Base-by-base conservation (phyloP, 1,140 invertebrate genomes). In the Halictus rubicundus region DNA sequence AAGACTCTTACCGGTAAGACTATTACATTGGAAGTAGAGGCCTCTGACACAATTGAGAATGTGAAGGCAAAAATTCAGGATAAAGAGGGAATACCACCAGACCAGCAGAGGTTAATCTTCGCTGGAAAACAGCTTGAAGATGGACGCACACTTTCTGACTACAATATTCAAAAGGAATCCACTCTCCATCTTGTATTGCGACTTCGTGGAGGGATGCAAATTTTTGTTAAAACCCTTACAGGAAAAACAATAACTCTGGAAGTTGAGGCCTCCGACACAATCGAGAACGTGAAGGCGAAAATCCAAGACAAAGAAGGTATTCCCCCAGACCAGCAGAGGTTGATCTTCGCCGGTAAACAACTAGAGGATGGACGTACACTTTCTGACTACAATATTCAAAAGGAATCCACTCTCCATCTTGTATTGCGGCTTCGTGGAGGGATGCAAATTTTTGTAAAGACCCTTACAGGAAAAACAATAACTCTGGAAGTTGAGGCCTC, bases 41-140 rank as follows among this genome's bases (percentile, higher is more conserved):
- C 68, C 9, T 70, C 68, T 1, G 68, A 70, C 12, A 70, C 68
- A 0, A 70, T 70, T 10, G 68, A 57, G 82, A 96, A 96, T 92
- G 96, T 96, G 0, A 96, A 96, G 80, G 95, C 96, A 0, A 96
- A 96, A 85, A 97, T 96, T 86, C 96, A 96, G 83, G 89, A 95
- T 94, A 93, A 91, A 95, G 72, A 95, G 95, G 89, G 95, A 94
- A 96, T 95, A 81, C 95, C 95, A 23, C 95, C 95, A 90, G 95
- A 96, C 89, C 95, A 96, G 87, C 95, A 96, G 89, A 92, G 95
- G 82, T 92, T 96, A 74, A 96, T 96, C 81, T 96, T 96, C 90
- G 95, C 95, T 49, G 96, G 97, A 72, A 97, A 97, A 90, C 96
- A 97, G 84, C 94, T 97, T 49, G 96, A 97, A 90, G 96, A 97